Evolutionary conservation across 2,888 invertebrate species (phyloP).

Genomic region (Brenthis ino): DNA sequence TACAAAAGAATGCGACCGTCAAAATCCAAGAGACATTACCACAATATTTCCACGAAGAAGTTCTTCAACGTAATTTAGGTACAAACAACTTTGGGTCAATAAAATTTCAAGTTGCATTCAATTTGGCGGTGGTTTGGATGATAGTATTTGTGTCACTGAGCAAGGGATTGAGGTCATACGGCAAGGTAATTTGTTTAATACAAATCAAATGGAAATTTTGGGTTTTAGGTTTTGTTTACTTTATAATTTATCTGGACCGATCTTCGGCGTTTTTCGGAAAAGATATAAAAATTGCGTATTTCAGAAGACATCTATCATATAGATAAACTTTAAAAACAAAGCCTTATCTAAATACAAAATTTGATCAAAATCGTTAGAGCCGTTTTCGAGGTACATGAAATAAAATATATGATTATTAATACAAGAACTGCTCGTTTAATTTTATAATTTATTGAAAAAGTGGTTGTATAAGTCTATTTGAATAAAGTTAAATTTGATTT

Average conservation of each 20-base stretch:
- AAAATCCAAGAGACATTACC: conserved; percentile 88
- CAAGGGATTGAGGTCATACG: conserved; percentile 92
- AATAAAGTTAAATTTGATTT: too few species aligned
- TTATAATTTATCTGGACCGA: conserved; percentile 6
- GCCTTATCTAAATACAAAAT: too few species aligned
- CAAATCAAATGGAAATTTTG: not conserved
- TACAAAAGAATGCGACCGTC: conserved; percentile 58
- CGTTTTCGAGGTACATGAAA: too few species aligned
- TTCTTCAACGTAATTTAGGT: conserved; percentile 84
- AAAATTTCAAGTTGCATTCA: conserved; percentile 94
- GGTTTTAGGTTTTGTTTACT: not conserved
- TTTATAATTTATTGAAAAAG: too few species aligned
- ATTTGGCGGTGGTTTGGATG: conserved; percentile 95
- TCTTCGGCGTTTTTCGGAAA: not conserved
- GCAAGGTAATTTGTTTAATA: conserved; percentile 82
- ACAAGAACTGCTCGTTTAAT: too few species aligned
- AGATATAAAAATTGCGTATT: too few species aligned
- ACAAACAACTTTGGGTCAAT: conserved; percentile 82
- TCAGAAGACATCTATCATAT: too few species aligned
- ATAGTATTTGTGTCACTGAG: conserved; percentile 93
- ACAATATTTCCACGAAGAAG: conserved; percentile 92
- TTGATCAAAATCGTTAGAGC: too few species aligned
- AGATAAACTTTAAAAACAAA: too few species aligned
- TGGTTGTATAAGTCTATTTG: too few species aligned
- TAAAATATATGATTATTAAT: too few species aligned